A percentile compares a stretch with the other conserved stretches of the same genome.
Evolutionary conservation across 2,797 vertebrate species (phyloP).

Genomic region (Bucorvus abyssinicus): DNA sequence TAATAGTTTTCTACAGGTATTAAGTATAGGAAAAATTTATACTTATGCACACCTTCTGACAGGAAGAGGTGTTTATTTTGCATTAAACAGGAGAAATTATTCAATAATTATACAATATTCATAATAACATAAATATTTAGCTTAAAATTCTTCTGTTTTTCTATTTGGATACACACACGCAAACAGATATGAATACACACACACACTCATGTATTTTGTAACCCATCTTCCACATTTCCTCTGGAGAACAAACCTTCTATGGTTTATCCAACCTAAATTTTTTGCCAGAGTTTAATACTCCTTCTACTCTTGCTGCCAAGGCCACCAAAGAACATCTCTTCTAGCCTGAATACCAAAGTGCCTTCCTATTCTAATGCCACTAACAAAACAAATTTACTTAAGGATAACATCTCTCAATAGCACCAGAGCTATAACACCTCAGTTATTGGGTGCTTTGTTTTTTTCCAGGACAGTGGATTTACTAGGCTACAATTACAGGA

Average conservation of each 20-base stretch:
- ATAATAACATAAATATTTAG: neutral
- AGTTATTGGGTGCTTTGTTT: neutral
- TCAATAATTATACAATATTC: neutral
- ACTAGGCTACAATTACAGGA: neutral
- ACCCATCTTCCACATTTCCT: neutral
- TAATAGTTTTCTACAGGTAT: neutral
- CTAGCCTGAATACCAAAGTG: neutral
- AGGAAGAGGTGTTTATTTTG: neutral
- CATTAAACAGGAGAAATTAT: neutral
- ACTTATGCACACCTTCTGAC: neutral
- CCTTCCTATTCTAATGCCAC: neutral
- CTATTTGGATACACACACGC: neutral
- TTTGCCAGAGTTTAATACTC: neutral
- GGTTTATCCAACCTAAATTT: neutral
- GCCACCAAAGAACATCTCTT: neutral
- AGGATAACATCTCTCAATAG: neutral
- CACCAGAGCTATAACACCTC: neutral
- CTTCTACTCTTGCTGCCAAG: neutral
- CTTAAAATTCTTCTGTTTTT: neutral
- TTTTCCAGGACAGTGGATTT: neutral
- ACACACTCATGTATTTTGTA: neutral
- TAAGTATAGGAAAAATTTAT: neutral
- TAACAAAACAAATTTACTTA: neutral
- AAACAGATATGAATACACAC: neutral
- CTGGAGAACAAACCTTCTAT: neutral